Conservation (phyloP, 2,888 invertebrate species). For the Ellobium chinense region DNA sequence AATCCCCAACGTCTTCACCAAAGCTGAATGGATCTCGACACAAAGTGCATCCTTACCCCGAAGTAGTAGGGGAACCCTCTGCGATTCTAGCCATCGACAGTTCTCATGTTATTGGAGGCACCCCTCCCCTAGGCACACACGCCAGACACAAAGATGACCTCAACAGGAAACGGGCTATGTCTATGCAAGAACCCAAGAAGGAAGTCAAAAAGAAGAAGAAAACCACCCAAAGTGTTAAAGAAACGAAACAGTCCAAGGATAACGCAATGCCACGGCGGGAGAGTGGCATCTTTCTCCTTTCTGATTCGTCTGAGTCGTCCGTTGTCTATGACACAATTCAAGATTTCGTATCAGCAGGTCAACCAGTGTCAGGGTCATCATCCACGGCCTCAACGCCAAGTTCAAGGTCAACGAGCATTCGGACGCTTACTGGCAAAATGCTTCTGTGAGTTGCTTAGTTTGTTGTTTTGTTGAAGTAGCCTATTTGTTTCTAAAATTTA, state of each 20-base stretch:
- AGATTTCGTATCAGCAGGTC: neutral
- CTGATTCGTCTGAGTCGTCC: neutral
- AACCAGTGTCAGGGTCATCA: neutral
- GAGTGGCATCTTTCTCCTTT: neutral
- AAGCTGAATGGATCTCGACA: neutral
- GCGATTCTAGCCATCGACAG: neutral
- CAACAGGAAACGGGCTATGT: neutral
- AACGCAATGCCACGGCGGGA: neutral
- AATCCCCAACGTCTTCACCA: neutral
- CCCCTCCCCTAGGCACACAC: no score
- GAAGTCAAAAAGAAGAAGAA: neutral
- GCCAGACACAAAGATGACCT: no score
- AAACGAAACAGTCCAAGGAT: neutral
- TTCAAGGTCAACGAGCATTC: neutral
- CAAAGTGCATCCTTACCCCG: neutral
- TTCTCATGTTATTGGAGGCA: no score
- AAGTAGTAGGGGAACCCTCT: neutral
- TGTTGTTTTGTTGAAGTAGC: no score
- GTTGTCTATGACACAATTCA: conserved; percentile 4
- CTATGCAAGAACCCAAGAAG: neutral
- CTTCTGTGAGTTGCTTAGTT: conserved; percentile 1
- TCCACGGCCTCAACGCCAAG: neutral
- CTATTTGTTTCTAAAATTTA: no score
- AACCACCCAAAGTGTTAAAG: neutral
- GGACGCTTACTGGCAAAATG: neutral